Conservation (phyloP, 2,888 invertebrate genomes). For the Lagria hirta region DNA sequence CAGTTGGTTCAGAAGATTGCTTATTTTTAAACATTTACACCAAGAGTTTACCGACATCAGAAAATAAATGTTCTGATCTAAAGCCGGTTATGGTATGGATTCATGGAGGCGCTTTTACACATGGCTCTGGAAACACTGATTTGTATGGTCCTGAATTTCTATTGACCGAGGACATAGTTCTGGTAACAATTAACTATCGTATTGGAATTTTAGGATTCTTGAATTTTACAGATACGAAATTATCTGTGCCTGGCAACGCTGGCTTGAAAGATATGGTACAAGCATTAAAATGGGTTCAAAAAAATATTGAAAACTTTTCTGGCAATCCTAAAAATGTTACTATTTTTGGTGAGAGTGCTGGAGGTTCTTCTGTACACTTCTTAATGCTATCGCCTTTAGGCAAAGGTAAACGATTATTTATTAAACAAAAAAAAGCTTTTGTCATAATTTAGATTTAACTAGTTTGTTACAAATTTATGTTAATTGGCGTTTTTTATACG, state of each 20-base stretch:
- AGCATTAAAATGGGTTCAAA: slow-evolving; percentile 56
- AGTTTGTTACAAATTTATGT: too few relatives aligned
- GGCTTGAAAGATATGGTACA: slow-evolving; percentile 57
- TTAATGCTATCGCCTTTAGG: slow-evolving; percentile 54
- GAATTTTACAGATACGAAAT: slow-evolving; percentile 51
- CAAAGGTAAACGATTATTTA: too few relatives aligned
- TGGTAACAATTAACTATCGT: slow-evolving; percentile 45
- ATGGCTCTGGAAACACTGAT: slow-evolving; percentile 42
- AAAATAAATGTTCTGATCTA: slow-evolving; percentile 7
- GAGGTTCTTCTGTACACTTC: slow-evolving; percentile 54
- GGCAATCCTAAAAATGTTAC: slow-evolving; percentile 58
- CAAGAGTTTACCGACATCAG: slow-evolving; percentile 19
- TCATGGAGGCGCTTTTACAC: slow-evolving; percentile 56
- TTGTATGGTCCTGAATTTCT: slow-evolving; percentile 43
- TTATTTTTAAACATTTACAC: slow-evolving; percentile 44
- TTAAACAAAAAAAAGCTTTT: too few relatives aligned
- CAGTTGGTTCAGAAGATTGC: slow-evolving; percentile 45
- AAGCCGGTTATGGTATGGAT: slow-evolving; percentile 54
- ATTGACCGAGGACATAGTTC: slow-evolving; percentile 39
- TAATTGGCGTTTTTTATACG: too few relatives aligned
- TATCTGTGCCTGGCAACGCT: slow-evolving; percentile 57
- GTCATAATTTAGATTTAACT: too few relatives aligned
- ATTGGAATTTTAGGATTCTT: slow-evolving; percentile 53
- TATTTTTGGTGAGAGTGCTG: slow-evolving; percentile 58
- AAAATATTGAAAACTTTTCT: slow-evolving; percentile 54